phyloP scores from a whole-genome alignment of 2,797 vertebrate genomes.

The Melopsittacus undulatus region DNA sequence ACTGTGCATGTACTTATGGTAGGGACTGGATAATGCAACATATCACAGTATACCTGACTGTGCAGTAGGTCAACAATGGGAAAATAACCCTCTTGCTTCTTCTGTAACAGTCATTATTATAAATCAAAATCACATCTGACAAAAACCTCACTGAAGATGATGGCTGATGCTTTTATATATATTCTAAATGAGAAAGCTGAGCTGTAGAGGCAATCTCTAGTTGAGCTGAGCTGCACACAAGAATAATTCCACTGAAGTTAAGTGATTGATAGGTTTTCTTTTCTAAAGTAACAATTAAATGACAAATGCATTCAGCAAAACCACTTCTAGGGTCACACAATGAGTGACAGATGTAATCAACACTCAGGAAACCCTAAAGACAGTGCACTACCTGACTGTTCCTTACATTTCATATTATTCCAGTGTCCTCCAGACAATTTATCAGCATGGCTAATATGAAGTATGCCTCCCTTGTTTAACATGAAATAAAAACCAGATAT shows the following conservation, averaged over 20 bases:
- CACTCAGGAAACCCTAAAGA: not conserved
- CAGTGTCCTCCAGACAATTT: not conserved
- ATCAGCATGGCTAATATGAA: not conserved
- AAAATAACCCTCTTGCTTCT: not conserved
- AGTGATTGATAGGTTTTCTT: not conserved
- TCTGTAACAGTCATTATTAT: not conserved
- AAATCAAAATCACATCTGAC: not conserved
- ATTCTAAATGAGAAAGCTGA: not conserved
- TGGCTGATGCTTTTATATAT: not conserved
- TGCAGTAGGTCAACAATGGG: not conserved
- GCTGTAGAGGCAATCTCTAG: not conserved
- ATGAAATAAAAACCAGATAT: not conserved
- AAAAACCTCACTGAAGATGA: not conserved
- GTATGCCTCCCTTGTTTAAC: not conserved
- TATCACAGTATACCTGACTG: fast-evolving
- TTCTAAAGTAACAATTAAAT: not conserved
- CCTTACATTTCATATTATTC: not conserved
- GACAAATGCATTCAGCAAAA: not conserved
- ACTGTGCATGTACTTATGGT: not conserved
- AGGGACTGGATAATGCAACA: not conserved
- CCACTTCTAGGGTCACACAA: not conserved
- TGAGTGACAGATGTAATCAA: not conserved
- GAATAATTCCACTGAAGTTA: not conserved
- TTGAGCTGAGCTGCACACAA: not conserved
- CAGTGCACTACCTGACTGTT: not conserved